Evolutionary conservation across 2,888 invertebrate species (phyloP).

Genomic region (Steromphala cineraria): DNA sequence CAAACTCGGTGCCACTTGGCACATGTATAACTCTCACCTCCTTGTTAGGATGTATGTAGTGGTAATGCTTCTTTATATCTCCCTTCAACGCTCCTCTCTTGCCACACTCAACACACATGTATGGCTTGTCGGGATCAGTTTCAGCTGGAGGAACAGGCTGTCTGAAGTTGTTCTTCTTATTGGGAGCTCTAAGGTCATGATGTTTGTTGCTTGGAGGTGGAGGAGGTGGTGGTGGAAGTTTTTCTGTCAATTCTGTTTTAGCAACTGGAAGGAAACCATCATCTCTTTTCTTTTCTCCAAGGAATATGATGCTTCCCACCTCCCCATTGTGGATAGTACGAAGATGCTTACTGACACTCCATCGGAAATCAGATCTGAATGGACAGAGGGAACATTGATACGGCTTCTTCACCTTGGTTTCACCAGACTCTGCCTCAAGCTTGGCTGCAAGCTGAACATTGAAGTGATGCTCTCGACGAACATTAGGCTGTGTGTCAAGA

Average conservation of each 20-base stretch:
- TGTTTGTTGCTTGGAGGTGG: constrained; percentile 3
- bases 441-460: constrained; percentile 32
- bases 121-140: constrained; percentile 48
- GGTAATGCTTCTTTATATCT: constrained; percentile 67
- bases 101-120: constrained; percentile 66
- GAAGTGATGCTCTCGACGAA: constrained; percentile 59
- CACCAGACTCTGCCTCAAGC: background rate
- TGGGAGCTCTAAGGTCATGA: constrained; percentile 12
- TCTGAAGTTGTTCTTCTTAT: constrained; percentile 13
- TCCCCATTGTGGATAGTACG: constrained; percentile 76
- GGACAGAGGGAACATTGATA: constrained; percentile 96
- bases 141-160: constrained; percentile 18
- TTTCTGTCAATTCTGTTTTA: background rate
- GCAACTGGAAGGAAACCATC: constrained; percentile 14
- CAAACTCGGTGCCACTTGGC: constrained; percentile 52
- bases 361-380: constrained; percentile 95
- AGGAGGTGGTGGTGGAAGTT: background rate
- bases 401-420: constrained; percentile 28
- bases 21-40: constrained; percentile 61
- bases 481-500: constrained; percentile 57
- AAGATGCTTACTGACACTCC: constrained; percentile 97
- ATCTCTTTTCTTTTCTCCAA: constrained; percentile 1
- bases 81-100: constrained; percentile 60
- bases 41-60: constrained; percentile 64
- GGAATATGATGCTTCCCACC: constrained; percentile 52